phyloP scores from a whole-genome alignment of 2,888 invertebrate genomes.

The Temnothorax rugatulus region DNA sequence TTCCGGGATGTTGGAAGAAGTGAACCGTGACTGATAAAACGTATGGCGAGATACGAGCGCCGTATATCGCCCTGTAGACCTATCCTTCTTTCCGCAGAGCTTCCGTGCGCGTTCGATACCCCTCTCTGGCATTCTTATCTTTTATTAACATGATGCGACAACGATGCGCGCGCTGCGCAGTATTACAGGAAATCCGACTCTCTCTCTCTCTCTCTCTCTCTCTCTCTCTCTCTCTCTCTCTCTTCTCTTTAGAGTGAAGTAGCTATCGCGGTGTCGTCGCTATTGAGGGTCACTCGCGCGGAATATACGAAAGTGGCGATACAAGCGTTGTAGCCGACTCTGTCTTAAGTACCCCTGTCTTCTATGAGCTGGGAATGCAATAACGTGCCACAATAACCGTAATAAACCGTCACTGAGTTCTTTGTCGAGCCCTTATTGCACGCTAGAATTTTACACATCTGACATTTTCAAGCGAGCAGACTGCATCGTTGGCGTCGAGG shows the following conservation, averaged over 20 bases:
- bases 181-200: constrained; percentile 47
- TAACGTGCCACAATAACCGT: constrained; percentile 60
- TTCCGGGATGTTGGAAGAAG: constrained; percentile 40
- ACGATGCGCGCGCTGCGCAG: constrained; percentile 36
- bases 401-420: constrained; percentile 64
- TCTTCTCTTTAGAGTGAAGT: constrained; percentile 23
- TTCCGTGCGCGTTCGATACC: constrained; percentile 20
- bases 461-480: background rate
- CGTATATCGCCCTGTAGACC: constrained; percentile 11
- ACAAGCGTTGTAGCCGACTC: constrained; percentile 25
- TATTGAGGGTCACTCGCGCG: constrained; percentile 36
- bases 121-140: constrained; percentile 36
- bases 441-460: constrained; percentile 24
- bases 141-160: constrained; percentile 57
- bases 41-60: constrained; percentile 47
- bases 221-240: background rate
- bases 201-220: background rate
- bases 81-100: background rate
- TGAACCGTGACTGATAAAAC: constrained; percentile 58
- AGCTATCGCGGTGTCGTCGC: constrained; percentile 35
- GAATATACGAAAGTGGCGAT: constrained; percentile 39
- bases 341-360: constrained; percentile 40
- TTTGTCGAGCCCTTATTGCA: constrained; percentile 53
- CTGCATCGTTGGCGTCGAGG: background rate
- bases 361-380: constrained; percentile 61